A percentile compares a stretch with the other conserved stretches of the same genome.
phyloP scores from a whole-genome alignment of 1,140 invertebrate species.

The Episyrphus balteatus region DNA sequence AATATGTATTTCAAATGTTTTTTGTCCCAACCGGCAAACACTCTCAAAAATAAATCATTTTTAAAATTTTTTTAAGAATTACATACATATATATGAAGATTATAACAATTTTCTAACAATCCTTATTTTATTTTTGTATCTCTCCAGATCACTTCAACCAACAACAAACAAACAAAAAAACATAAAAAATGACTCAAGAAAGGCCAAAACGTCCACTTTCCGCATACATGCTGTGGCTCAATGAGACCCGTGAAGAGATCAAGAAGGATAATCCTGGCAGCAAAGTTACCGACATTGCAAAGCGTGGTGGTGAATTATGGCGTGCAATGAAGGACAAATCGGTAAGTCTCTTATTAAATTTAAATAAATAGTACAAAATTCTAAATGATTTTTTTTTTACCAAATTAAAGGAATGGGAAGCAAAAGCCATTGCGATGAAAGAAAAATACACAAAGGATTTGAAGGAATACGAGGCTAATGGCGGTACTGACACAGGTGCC shows the following conservation, averaged over 20 bases:
- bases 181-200: slow-evolving; percentile 62
- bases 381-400: no score
- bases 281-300: slow-evolving; percentile 70
- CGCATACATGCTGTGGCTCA: slow-evolving; percentile 81
- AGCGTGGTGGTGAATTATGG: slow-evolving; percentile 81
- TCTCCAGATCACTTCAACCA: no score
- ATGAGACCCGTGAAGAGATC: slow-evolving; percentile 65
- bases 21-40: no score
- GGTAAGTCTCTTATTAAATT: slow-evolving; percentile 12
- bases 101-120: no score
- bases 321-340: slow-evolving; percentile 42
- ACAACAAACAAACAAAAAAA: slow-evolving; percentile 27
- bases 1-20: no score
- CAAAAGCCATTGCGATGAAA: slow-evolving; percentile 71
- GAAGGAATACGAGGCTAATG: slow-evolving; percentile 74
- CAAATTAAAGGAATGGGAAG: slow-evolving; percentile 81
- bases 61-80: no score
- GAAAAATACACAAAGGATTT: slow-evolving; percentile 77
- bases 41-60: no score
- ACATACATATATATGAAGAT: no score
- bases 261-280: slow-evolving; percentile 72
- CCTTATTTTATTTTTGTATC: no score
- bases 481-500: slow-evolving; percentile 44
- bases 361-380: no score
- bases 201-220: slow-evolving; percentile 75